Evolutionary conservation across 2,797 vertebrate genomes (phyloP).

Genomic region (Chloroceryle inda): DNA sequence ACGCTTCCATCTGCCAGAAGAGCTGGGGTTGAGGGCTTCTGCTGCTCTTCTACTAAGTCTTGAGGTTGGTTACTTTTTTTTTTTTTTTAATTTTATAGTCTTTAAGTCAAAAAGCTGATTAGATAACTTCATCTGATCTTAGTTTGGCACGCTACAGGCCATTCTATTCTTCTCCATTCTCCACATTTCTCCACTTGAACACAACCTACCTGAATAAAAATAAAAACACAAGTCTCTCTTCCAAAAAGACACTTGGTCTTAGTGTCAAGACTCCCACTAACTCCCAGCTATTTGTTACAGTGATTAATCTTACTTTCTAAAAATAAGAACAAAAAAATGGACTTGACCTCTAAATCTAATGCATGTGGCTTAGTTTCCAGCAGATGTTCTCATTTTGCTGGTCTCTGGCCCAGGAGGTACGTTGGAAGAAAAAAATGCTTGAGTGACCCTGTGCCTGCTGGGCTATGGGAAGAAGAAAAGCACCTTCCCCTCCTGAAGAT

Average conservation of each 20-base stretch:
- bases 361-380: not conserved
- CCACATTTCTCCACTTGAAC: not conserved
- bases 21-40: not conserved
- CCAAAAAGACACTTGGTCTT: not conserved
- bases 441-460: not conserved
- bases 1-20: not conserved
- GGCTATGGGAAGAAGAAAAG: not conserved
- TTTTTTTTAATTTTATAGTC: not conserved
- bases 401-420: fast-evolving
- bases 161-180: not conserved
- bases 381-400: not conserved
- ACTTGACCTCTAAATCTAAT: not conserved
- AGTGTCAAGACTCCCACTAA: not conserved
- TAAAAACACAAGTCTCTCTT: not conserved
- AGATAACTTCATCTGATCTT: not conserved
- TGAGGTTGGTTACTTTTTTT: not conserved
- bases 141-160: not conserved
- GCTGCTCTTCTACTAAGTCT: not conserved
- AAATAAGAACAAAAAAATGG: not conserved
- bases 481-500: not conserved
- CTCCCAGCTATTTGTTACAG: not conserved
- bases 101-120: not conserved
- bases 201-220: not conserved
- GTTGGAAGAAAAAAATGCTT: not conserved
- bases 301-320: not conserved